These are phyloP conservation scores for Drosophila formosana DNA, from an alignment of 2,888 invertebrate species.

Conservation along the genomic window DNA sequence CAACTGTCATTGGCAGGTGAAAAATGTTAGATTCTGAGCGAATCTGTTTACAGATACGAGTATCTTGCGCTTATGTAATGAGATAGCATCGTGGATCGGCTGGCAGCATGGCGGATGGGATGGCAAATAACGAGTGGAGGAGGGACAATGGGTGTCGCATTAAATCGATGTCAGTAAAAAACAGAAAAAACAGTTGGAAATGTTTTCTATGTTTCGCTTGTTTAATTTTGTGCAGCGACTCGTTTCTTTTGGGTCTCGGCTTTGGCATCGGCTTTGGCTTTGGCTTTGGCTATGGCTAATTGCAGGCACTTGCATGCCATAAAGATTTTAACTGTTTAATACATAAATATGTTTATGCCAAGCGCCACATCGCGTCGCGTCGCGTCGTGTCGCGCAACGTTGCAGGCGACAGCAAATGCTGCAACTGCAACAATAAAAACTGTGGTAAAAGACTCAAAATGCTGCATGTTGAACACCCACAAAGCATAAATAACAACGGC, in stretches of 20 bases:
- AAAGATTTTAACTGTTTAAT: slow-evolving; percentile 52
- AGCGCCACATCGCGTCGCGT: slow-evolving; percentile 14
- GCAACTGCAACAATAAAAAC: slow-evolving; percentile 52
- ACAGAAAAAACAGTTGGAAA: slow-evolving; percentile 20
- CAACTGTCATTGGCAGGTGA: slow-evolving; percentile 45
- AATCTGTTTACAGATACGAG: slow-evolving; percentile 8
- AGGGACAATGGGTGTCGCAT: slow-evolving; percentile 20
- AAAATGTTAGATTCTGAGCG: slow-evolving; percentile 58
- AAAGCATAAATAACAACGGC: slow-evolving; percentile 77
- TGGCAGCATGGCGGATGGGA: neutral
- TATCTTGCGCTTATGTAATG: slow-evolving; percentile 30
- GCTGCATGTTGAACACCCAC: slow-evolving; percentile 79
- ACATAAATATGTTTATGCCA: slow-evolving; percentile 65
- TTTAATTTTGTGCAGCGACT: slow-evolving; percentile 3
- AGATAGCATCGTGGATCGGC: neutral
- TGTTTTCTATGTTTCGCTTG: slow-evolving; percentile 19
- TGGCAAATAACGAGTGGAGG: neutral
- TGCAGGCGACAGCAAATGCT: slow-evolving; percentile 19
- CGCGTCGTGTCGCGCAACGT: slow-evolving; percentile 6
- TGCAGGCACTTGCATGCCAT: slow-evolving; percentile 61
- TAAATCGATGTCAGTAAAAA: slow-evolving; percentile 7
- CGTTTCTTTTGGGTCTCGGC: slow-evolving; percentile 13
- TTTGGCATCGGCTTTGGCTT: neutral
- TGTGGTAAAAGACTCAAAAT: slow-evolving; percentile 75
- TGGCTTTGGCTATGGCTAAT: slow-evolving; percentile 54